phyloP scores from a whole-genome alignment of 2,797 vertebrate species.

The Antrozous pallidus region DNA sequence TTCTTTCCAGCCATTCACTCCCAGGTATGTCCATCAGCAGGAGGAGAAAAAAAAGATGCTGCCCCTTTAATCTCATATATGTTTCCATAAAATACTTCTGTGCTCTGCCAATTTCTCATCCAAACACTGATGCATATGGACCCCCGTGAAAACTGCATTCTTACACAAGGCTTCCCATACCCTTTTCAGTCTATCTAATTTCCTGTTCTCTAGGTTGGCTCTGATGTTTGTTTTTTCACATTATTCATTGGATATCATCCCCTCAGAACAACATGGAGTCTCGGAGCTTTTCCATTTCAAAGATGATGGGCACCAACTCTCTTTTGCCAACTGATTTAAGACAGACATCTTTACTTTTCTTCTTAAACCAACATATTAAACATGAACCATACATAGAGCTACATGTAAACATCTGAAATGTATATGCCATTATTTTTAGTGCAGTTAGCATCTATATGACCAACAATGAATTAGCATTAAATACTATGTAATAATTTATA shows the following conservation, averaged over 20 bases:
- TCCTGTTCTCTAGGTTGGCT: background rate
- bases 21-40: background rate
- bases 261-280: background rate
- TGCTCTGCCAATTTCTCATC: background rate
- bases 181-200: background rate
- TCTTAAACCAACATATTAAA: background rate
- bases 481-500: background rate
- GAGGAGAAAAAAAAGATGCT: background rate
- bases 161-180: background rate
- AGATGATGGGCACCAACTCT: background rate
- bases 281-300: background rate
- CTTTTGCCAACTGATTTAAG: background rate
- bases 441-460: background rate
- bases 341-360: background rate
- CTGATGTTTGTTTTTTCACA: background rate
- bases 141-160: background rate
- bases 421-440: background rate
- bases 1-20: background rate
- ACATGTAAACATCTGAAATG: background rate
- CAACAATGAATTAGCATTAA: background rate
- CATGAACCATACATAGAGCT: background rate
- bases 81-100: background rate
- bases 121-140: background rate
- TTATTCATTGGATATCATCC: background rate
- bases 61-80: background rate